Conservation (phyloP, 2,113 vertebrate species). For the Xenopus borealis region DNA sequence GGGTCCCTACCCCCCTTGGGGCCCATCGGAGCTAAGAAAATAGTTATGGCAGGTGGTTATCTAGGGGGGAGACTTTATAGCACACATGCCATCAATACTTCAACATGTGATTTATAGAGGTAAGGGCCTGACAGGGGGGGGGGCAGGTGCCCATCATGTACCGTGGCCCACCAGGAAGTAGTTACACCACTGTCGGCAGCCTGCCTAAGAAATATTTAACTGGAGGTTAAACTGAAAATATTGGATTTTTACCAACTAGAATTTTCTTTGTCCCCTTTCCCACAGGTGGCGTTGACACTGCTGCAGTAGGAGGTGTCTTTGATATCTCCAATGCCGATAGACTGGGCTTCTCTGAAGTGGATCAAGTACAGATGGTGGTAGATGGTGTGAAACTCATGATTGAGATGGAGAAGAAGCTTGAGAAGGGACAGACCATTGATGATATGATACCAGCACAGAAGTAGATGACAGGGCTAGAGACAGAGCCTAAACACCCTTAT, state of each 20-base stretch:
- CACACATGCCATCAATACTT: too few species aligned
- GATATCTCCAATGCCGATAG: slow-evolving; percentile 96
- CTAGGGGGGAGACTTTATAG: too few species aligned
- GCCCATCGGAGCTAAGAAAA: too few species aligned
- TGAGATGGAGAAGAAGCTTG: slow-evolving; percentile 96
- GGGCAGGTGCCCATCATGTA: too few species aligned
- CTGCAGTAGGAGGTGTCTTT: slow-evolving; percentile 85
- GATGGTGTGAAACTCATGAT: slow-evolving; percentile 96
- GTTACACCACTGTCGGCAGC: too few species aligned
- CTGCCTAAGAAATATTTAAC: too few species aligned
- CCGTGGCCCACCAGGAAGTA: too few species aligned
- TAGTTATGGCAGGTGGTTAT: too few species aligned
- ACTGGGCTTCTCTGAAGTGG: slow-evolving; percentile 89
- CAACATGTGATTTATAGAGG: too few species aligned
- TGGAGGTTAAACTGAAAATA: slow-evolving; percentile 64
- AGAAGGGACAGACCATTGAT: slow-evolving; percentile 87
- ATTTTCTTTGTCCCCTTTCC: not conserved
- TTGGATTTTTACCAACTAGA: too few species aligned
- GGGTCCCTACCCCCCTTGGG: too few species aligned
- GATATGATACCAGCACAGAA: slow-evolving; percentile 96
- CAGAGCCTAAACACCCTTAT: not conserved
- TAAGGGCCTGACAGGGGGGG: too few species aligned
- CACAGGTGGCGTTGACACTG: slow-evolving; percentile 91
- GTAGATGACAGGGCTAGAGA: slow-evolving; percentile 59
- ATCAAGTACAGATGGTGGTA: slow-evolving; percentile 93